These are phyloP conservation scores for Callinectes sapidus DNA, from an alignment of 2,888 invertebrate genomes.

Conservation along the genomic window DNA sequence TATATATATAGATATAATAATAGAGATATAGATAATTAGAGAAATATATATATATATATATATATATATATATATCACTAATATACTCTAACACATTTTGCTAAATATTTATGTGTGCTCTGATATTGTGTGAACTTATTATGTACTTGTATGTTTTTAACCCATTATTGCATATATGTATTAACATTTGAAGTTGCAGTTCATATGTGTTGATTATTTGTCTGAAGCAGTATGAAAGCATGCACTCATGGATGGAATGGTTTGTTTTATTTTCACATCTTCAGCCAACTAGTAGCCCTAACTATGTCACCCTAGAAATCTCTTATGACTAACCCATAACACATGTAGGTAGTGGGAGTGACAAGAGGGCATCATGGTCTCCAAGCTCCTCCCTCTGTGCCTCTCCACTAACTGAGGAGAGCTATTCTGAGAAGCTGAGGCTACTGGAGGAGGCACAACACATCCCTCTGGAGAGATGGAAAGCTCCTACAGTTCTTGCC, in stretches of 20 bases:
- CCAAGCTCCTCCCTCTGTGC: slow-evolving; percentile 69
- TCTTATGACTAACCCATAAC: slow-evolving; percentile 31
- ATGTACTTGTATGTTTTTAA: background rate
- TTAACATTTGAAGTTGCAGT: background rate
- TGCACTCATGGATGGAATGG: background rate
- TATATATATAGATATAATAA: background rate
- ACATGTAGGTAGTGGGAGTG: slow-evolving; percentile 61
- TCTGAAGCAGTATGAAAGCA: background rate
- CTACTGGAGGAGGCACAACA: slow-evolving; percentile 85
- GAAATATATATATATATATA: too few relatives aligned
- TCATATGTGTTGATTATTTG: background rate
- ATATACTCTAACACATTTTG: background rate
- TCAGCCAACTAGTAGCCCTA: background rate
- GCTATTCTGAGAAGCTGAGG: slow-evolving; percentile 86
- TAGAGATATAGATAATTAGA: too few relatives aligned
- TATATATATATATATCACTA: background rate
- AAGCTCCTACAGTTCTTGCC: slow-evolving; percentile 93
- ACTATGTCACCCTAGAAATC: background rate
- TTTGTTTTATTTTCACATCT: background rate
- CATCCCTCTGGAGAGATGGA: slow-evolving; percentile 91
- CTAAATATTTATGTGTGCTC: background rate
- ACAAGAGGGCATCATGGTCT: slow-evolving; percentile 70
- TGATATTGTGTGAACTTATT: background rate
- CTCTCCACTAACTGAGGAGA: slow-evolving; percentile 80
- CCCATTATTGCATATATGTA: background rate